Percentiles rank a stretch among this genome's conserved stretches.
These are phyloP conservation scores for Lasioglossum vierecki DNA, from an alignment of 2,888 invertebrate genomes.

Conservation along the genomic window DNA sequence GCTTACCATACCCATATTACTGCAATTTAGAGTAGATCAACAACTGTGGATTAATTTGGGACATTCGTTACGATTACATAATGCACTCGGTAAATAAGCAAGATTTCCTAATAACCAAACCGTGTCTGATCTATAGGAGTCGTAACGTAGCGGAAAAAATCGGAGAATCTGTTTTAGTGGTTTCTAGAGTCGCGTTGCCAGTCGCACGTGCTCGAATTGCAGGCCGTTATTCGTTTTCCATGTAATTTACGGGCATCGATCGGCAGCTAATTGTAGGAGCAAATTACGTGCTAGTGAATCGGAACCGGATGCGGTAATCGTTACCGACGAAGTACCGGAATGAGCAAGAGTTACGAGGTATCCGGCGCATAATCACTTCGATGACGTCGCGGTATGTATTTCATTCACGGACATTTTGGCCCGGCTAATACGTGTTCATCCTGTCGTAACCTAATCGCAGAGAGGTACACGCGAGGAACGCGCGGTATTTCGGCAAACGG, in stretches of 20 bases:
- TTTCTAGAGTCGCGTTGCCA: neutral
- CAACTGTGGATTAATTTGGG: neutral
- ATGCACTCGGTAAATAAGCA: neutral
- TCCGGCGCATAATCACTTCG: constrained; percentile 23
- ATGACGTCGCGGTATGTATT: constrained; percentile 18
- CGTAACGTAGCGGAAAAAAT: neutral
- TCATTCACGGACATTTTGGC: neutral
- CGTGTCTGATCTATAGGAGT: neutral
- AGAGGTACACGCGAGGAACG: constrained; percentile 31
- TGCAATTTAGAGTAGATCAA: neutral
- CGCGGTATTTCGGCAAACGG: constrained; percentile 37
- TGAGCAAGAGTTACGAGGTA: constrained; percentile 44
- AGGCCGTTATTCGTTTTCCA: neutral
- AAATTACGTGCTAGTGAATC: constrained; percentile 41
- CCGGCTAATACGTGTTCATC: neutral
- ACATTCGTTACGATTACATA: neutral
- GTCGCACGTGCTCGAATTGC: neutral
- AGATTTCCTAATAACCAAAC: neutral
- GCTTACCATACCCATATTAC: neutral
- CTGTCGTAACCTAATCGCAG: constrained; percentile 34
- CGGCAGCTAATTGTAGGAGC: constrained; percentile 41
- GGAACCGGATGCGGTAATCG: constrained; percentile 53
- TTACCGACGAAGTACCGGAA: constrained; percentile 33
- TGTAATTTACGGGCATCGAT: constrained; percentile 35
- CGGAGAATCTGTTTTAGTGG: neutral